Base-by-base conservation (phyloP, 2,888 invertebrate species). In the Latrodectus elegans region DNA sequence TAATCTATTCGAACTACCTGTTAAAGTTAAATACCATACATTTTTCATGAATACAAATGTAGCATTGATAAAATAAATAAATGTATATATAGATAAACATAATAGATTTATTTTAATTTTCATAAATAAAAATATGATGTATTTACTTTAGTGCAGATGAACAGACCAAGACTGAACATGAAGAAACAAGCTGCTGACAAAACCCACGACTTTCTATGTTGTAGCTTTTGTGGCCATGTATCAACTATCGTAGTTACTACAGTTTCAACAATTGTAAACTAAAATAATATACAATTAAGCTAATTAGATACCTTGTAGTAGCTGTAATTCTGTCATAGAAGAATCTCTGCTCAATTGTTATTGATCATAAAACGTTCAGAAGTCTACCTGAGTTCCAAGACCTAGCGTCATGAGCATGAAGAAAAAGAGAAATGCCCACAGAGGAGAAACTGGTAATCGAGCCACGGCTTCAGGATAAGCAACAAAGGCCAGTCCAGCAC, bases 401-500 rank as follows among this genome's bases (percentile, higher is more conserved):
- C 95, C 95, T 76, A 96, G 93, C 0, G 95, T 95, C 84, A 95
- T 93, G 52, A 96, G 93, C 95, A 95, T 96, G 76, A 95, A 94
- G 92, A 96, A 96, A 93, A 96, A 96, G 6, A 96, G 93, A 79
- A 96, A 93, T 9, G 96, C 95, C 96, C 96, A 96, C 11, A 96
- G 93, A 0, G 96, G 96, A 0, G 96, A 95, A 1, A 96, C 94
- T 0, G 96, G 96, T 89, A 97, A 92, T 88, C 95, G 94, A 0
- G 96, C 94, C 1, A 97, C 95, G 1, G 94, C 94, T 93, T 97
- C 97, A 0, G 96, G 96, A 91, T 96, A 96, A n/a, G 96, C 96
- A 88, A 96, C 95, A 91, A 97, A 96, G 0, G 96, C 96, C 89
- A 97, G 92, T 6, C 96, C 96, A 22, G 96, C 91, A 68, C 92